These are phyloP conservation scores for Gryllus longicercus DNA, from an alignment of 2,888 invertebrate species.

Conservation along the genomic window DNA sequence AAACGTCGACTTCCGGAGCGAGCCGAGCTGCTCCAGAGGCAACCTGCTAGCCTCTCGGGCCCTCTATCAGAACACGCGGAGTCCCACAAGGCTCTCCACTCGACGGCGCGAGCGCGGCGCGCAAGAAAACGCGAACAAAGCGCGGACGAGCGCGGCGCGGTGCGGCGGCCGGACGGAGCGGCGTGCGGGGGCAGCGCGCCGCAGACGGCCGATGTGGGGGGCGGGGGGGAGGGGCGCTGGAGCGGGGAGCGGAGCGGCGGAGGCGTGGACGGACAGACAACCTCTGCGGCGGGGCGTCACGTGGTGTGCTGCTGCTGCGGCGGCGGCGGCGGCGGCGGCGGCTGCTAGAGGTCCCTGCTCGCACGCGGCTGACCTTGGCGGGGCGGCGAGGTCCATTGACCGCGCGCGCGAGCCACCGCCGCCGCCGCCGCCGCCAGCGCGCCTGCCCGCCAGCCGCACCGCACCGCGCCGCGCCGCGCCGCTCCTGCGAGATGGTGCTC, in stretches of 20 bases:
- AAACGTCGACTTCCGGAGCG: no score
- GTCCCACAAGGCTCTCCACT: no score
- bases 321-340: neutral
- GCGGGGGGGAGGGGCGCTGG: neutral
- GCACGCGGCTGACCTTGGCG: slow-evolving; percentile 5
- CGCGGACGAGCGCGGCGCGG: no score
- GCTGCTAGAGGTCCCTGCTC: neutral
- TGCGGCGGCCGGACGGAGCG: no score
- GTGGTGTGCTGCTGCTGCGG: neutral
- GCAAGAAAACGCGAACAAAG: no score
- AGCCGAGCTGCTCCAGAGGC: no score
- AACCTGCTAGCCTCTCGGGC: no score
- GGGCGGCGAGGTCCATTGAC: neutral
- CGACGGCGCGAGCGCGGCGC: no score
- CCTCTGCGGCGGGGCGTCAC: neutral
- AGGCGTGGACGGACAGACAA: neutral
- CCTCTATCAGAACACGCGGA: no score
- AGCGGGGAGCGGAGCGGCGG: neutral
- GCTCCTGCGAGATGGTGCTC: no score
- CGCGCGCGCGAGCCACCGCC: neutral
- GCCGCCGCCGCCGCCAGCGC: neutral
- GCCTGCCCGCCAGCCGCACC: neutral
- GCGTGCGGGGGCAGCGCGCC: no score
- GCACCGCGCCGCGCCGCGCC: neutral
- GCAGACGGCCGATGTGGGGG: neutral